Evolutionary conservation across 2,888 invertebrate species (phyloP), one percentile per base, ranked within the genome.

Genomic region (Pilophorus perplexus): DNA sequence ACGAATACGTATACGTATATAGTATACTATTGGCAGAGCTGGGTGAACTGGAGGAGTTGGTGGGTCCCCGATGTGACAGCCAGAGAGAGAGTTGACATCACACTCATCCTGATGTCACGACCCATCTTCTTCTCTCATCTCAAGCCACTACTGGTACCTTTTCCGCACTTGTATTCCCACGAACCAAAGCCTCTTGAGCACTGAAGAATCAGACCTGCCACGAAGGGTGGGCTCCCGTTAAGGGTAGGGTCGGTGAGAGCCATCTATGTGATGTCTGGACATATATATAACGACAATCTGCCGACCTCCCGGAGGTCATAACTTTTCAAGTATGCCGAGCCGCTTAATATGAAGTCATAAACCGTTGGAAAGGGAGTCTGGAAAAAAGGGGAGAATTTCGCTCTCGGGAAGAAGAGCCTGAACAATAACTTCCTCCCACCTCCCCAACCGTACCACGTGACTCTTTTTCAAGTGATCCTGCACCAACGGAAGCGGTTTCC

Each of bases 201-300:
- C n/a, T 33, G 33, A 33, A 33, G 12, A 33, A 33, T 33, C 33
- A 8, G 33, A 33, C 33, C 33, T 33, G 33, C 6, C 33, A 33
- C 12, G 33, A 33, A 12, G 12, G 33, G 33, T 6, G 33, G 12
- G 33, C 6, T 12, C 33, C 12, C 33, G 33, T 33, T 6, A 12
- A 12, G 12, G 33, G 12, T 33, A 12, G 33, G 33, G 6, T 33
- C 6, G 33, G 6, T 33, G 38, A 28, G 20, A 37, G 37, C 20
- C 3, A 37, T 55, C 22, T 55, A 12, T 38, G 38, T 55, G 55
- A 38, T 55, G 55, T 20, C 55, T 38, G 55, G 55, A 55, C 55
- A 55, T 55, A 55, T 54, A 55, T 55, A 55, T 55, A 54, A 55
- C 55, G 55, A 37, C 55, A 55, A 55, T 55, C 55, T 55, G 55